Percentiles rank a stretch among this genome's conserved stretches.
These are phyloP conservation scores for Porites evermanni DNA, from an alignment of 92 coral and sea anemone genomes.

Conservation along the genomic window DNA sequence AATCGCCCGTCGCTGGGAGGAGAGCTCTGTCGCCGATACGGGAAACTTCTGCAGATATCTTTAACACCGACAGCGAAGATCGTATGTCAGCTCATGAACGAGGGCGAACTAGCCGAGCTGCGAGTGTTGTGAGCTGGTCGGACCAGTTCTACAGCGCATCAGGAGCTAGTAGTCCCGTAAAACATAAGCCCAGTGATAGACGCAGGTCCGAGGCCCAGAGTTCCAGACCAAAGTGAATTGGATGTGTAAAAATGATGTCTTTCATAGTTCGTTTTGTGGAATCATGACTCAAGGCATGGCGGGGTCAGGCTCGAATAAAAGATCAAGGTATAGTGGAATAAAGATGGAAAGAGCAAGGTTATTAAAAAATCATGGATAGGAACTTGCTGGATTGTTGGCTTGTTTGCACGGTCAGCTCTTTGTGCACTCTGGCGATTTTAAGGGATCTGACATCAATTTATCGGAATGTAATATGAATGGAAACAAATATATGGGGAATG, in stretches of 20 bases:
- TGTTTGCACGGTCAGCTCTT: slow-evolving; percentile 7
- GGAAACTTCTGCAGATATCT: slow-evolving; percentile 67
- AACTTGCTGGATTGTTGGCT: slow-evolving; percentile 15
- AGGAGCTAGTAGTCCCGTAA: slow-evolving; percentile 83
- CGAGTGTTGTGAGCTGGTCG: slow-evolving; percentile 99
- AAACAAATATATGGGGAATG: slow-evolving; percentile 23
- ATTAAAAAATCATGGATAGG: slow-evolving; percentile 39
- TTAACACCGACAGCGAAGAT: slow-evolving; percentile 80
- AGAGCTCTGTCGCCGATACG: slow-evolving; percentile 96
- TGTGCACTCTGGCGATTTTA: slow-evolving; percentile 25
- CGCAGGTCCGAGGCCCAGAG: slow-evolving; percentile 81
- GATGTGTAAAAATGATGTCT: background rate
- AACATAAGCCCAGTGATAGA: slow-evolving; percentile 80
- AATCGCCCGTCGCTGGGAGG: slow-evolving; percentile 89
- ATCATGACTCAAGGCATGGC: slow-evolving; percentile 6
- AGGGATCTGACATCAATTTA: slow-evolving; percentile 14
- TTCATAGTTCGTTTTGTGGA: background rate
- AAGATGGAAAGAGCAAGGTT: slow-evolving; percentile 16
- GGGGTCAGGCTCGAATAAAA: slow-evolving; percentile 35
- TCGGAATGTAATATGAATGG: slow-evolving; percentile 35
- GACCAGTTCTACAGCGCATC: slow-evolving; percentile 86
- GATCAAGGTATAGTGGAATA: slow-evolving; percentile 30
- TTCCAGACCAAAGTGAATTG: slow-evolving; percentile 74
- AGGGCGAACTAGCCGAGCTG: slow-evolving; percentile 81
- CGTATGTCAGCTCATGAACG: slow-evolving; percentile 72